Evolutionary conservation across 2,888 invertebrate genomes (phyloP).

Genomic region (Phyllotreta cruciferae): DNA sequence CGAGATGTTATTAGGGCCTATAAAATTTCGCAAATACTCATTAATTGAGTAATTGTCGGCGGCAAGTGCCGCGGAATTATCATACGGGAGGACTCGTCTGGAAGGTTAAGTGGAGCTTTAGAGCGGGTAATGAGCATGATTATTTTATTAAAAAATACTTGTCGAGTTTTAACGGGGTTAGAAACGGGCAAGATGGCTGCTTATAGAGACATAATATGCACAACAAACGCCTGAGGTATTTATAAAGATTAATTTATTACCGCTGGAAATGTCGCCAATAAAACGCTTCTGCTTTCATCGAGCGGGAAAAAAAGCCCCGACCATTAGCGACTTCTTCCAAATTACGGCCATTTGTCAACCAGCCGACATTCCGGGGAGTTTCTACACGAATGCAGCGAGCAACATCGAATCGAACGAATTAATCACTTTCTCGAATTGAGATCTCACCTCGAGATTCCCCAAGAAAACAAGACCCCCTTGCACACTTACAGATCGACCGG

Average conservation of each 20-base stretch:
- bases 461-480: not conserved
- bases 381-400: constrained; percentile 23
- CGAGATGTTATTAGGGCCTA: constrained; percentile 9
- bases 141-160: constrained; percentile 4
- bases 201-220: constrained; percentile 9
- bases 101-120: constrained; percentile 5
- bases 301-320: too few species aligned
- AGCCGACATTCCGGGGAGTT: constrained; percentile 27
- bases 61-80: constrained; percentile 1
- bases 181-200: constrained; percentile 1
- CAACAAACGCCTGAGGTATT: too few species aligned
- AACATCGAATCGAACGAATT: constrained; percentile 13
- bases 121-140: constrained; percentile 10
- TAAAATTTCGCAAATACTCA: constrained; percentile 14
- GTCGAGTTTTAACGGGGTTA: constrained; percentile 5
- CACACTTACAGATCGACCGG: not conserved
- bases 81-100: constrained; percentile 9
- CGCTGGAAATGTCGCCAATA: not conserved
- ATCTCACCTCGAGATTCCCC: not conserved
- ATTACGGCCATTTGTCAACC: constrained; percentile 33
- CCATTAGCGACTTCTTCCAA: constrained; percentile 33
- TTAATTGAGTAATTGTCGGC: constrained; percentile 16
- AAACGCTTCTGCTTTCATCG: constrained; percentile 1
- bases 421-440: constrained; percentile 20
- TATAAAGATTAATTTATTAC: too few species aligned